Conservation (phyloP, 2,797 vertebrate species). For the Vipera ursinii region DNA sequence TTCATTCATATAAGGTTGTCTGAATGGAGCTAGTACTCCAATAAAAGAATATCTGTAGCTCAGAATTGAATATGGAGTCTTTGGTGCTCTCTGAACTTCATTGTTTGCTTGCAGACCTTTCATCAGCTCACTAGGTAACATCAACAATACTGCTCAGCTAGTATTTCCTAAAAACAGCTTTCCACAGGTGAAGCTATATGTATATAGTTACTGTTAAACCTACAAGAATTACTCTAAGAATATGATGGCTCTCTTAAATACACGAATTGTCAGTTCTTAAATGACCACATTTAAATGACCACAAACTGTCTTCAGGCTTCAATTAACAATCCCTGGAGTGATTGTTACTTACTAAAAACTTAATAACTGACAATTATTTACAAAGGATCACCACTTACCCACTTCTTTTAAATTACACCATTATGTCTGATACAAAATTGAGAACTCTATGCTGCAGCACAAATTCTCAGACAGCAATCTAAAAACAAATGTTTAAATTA, state of each 20-base stretch:
- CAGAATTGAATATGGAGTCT: not conserved
- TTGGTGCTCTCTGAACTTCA: not conserved
- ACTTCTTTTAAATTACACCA: not conserved
- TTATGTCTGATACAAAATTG: not conserved
- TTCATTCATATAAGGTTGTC: not conserved
- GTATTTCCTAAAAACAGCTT: not conserved
- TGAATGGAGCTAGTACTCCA: not conserved
- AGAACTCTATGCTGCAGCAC: constrained; percentile 10
- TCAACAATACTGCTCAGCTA: not conserved
- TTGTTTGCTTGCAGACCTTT: not conserved
- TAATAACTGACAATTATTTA: constrained; percentile 22
- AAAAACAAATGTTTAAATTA: not conserved
- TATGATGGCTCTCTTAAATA: not conserved
- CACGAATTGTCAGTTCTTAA: not conserved
- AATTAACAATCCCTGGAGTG: not conserved
- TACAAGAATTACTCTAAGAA: not conserved
- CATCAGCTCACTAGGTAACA: not conserved
- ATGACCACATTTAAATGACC: not conserved
- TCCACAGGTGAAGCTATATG: not conserved
- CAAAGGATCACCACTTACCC: constrained; percentile 22
- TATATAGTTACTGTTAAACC: not conserved
- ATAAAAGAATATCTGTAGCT: not conserved
- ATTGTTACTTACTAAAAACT: constrained; percentile 29
- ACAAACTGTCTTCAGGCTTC: constrained; percentile 45
- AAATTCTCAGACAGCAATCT: not conserved